Evolutionary conservation across 2,113 vertebrate species (phyloP).

Genomic region (Percina caprodes): DNA sequence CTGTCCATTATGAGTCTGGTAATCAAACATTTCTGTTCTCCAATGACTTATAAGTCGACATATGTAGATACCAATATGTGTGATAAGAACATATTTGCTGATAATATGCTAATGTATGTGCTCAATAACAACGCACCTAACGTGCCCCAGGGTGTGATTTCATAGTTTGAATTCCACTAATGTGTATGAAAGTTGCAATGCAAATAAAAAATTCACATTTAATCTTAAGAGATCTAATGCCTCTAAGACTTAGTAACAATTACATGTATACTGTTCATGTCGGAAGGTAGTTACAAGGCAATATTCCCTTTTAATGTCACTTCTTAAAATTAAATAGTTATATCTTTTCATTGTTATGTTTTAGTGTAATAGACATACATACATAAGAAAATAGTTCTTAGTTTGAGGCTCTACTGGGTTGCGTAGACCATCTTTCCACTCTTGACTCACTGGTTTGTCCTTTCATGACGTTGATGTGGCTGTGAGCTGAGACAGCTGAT

Average conservation of each 20-base stretch:
- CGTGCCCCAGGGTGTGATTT: background rate
- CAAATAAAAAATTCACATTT: background rate
- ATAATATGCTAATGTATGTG: no score
- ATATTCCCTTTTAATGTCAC: background rate
- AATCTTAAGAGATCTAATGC: background rate
- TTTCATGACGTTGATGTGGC: conserved; percentile 19
- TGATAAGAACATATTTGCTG: no score
- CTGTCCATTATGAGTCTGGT: background rate
- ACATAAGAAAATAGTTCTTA: background rate
- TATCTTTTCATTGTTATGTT: background rate
- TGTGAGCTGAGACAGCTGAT: conserved; percentile 17
- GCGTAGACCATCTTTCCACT: background rate
- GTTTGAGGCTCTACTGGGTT: background rate
- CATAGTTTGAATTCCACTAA: background rate
- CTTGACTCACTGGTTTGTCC: background rate
- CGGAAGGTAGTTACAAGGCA: background rate
- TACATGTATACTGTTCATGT: background rate
- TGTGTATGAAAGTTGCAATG: background rate
- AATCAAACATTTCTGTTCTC: background rate
- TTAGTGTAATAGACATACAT: background rate
- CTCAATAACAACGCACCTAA: background rate
- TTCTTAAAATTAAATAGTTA: background rate
- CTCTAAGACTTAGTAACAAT: background rate
- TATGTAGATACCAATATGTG: no score
- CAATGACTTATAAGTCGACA: no score